These are phyloP conservation scores for Amiota minor DNA, from an alignment of 2,888 invertebrate species.

Conservation along the genomic window DNA sequence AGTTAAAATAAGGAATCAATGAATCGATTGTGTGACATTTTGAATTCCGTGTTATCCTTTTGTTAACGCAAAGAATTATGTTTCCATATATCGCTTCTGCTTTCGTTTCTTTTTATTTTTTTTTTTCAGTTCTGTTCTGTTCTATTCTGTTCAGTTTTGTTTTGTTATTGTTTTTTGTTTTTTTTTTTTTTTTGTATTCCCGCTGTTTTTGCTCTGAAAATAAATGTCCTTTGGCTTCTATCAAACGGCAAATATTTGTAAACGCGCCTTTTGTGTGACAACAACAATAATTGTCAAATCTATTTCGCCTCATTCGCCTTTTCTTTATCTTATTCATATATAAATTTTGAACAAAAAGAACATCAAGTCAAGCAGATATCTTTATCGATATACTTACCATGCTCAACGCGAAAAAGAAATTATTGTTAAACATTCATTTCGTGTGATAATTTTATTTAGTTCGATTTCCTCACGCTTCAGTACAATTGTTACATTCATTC, in stretches of 20 bases:
- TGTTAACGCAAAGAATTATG: constrained; percentile 63
- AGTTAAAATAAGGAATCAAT: constrained; percentile 4
- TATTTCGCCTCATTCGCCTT: background rate
- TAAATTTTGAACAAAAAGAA: too few relatives aligned
- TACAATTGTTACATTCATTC: too few relatives aligned
- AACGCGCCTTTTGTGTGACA: constrained; percentile 57
- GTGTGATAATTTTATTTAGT: too few relatives aligned
- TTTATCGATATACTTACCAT: too few relatives aligned
- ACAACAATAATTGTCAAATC: constrained; percentile 21
- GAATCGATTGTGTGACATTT: constrained; percentile 24
- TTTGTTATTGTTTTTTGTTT: background rate
- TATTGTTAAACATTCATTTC: too few relatives aligned
- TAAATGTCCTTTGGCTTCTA: constrained; percentile 53
- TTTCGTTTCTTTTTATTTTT: background rate
- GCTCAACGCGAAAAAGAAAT: too few relatives aligned
- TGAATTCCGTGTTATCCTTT: constrained; percentile 66
- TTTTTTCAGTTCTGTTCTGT: background rate
- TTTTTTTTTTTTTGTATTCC: background rate
- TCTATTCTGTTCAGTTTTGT: background rate
- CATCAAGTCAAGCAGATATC: too few relatives aligned
- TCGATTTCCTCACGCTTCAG: too few relatives aligned
- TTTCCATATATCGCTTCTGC: constrained; percentile 39
- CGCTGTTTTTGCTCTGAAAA: constrained; percentile 13
- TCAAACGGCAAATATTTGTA: constrained; percentile 60
- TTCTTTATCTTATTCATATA: too few relatives aligned